Conservation (phyloP, 30 jellyfish, hydroid and myxozoan genomes). For the Pseudorhiza aurosa region DNA sequence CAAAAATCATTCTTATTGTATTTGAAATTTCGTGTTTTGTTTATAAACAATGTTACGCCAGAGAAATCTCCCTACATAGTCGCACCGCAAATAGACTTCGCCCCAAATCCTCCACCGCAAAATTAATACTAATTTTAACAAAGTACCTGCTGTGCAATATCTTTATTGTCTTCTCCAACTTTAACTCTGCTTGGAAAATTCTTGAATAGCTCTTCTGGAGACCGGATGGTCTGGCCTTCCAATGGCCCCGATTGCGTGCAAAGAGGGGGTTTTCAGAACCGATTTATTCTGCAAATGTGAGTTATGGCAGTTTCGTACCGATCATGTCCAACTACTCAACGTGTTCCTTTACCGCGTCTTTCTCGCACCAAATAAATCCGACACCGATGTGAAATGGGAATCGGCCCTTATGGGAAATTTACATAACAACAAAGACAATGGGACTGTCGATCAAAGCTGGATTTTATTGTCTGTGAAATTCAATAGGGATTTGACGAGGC, state of each 20-base stretch:
- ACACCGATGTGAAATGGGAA: constrained; percentile 66
- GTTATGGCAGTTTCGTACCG: constrained; percentile 14
- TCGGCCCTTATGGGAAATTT: constrained; percentile 58
- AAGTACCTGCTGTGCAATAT: constrained; percentile 6
- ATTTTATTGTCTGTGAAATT: constrained; percentile 35
- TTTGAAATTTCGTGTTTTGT: too few species aligned
- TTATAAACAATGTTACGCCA: too few species aligned
- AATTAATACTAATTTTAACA: neutral
- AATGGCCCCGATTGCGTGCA: neutral
- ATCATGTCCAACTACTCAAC: neutral
- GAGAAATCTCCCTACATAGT: too few species aligned
- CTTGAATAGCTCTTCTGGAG: neutral
- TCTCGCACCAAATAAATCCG: constrained; percentile 27
- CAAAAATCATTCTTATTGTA: too few species aligned
- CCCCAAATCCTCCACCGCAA: neutral
- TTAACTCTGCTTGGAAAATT: too few species aligned
- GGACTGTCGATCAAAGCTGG: constrained; percentile 10
- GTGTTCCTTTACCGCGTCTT: neutral
- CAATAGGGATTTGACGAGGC: constrained; percentile 45
- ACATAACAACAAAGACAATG: constrained; percentile 43
- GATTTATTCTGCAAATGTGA: neutral
- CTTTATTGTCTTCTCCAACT: neutral
- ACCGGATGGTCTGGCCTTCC: neutral
- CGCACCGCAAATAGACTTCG: too few species aligned
- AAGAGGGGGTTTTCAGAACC: neutral